Evolutionary conservation across 2,113 vertebrate genomes (phyloP).

Genomic region (Callipepla californica): DNA sequence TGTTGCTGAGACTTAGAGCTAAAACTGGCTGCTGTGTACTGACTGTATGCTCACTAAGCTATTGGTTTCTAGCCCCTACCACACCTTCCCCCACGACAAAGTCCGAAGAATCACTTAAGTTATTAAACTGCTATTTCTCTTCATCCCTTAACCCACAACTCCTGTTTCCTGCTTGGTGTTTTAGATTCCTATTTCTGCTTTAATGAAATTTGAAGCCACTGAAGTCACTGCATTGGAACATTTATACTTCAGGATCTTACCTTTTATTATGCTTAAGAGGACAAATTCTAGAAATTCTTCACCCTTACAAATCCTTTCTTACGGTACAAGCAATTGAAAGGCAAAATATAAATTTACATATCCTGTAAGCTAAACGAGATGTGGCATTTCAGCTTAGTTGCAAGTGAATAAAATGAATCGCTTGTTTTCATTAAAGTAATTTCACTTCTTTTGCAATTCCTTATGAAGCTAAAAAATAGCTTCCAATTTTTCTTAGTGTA

Average conservation of each 20-base stretch:
- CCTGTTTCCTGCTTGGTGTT: not conserved
- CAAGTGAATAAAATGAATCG: not conserved
- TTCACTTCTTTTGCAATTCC: not conserved
- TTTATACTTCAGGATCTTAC: not conserved
- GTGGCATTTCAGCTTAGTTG: not conserved
- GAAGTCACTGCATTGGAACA: not conserved
- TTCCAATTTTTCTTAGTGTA: not conserved
- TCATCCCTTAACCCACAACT: not conserved
- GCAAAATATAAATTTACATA: not conserved
- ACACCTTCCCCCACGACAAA: not conserved
- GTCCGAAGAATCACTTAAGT: not conserved
- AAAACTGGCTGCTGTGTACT: not conserved
- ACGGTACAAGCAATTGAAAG: not conserved
- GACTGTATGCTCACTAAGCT: constrained; percentile 1
- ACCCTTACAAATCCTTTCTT: not conserved
- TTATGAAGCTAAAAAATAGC: not conserved
- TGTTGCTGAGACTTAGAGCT: not conserved
- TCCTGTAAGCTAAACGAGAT: not conserved
- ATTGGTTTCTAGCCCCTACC: constrained; percentile 5
- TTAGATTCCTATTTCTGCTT: not conserved
- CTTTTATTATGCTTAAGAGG: not conserved
- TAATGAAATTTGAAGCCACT: not conserved
- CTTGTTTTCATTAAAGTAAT: constrained; percentile 4
- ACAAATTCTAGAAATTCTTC: not conserved
- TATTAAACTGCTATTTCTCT: constrained; percentile 27